These are phyloP conservation scores for Paralichthys olivaceus DNA, from an alignment of 2,113 vertebrate genomes.

Conservation along the genomic window DNA sequence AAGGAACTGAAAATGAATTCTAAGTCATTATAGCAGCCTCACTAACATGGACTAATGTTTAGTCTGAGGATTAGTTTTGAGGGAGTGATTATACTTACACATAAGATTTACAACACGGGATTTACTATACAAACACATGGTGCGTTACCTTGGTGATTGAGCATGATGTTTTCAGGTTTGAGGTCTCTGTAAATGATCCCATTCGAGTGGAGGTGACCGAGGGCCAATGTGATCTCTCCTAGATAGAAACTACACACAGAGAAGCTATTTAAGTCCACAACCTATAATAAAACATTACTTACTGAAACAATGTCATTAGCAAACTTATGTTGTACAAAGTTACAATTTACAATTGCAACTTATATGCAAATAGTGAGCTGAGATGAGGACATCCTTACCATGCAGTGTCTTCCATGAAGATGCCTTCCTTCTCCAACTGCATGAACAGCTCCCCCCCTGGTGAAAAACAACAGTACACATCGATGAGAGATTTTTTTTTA, in stretches of 20 bases:
- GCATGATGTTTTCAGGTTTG: constrained; percentile 96
- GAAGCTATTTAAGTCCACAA: background rate
- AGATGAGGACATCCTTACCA: constrained; percentile 78
- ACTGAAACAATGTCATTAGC: background rate
- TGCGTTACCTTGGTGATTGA: constrained; percentile 87
- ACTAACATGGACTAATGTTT: background rate
- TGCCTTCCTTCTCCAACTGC: constrained; percentile 94
- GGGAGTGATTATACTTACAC: background rate
- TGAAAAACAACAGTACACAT: constrained; percentile 23
- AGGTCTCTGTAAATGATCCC: constrained; percentile 96
- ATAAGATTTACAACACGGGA: no score
- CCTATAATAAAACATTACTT: background rate
- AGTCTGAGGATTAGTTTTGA: background rate
- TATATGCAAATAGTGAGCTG: background rate
- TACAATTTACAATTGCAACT: background rate
- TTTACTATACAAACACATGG: background rate
- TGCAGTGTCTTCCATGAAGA: constrained; percentile 96
- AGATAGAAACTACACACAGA: constrained; percentile 88
- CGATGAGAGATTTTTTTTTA: background rate
- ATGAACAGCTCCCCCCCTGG: constrained; percentile 94
- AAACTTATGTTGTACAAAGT: background rate
- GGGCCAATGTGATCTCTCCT: constrained; percentile 89
- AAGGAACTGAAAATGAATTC: background rate
- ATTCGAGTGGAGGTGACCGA: constrained; percentile 91
- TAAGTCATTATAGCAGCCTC: background rate